phyloP scores from a whole-genome alignment of 1,140 invertebrate genomes.

The Lordiphosa stackelbergi region DNA sequence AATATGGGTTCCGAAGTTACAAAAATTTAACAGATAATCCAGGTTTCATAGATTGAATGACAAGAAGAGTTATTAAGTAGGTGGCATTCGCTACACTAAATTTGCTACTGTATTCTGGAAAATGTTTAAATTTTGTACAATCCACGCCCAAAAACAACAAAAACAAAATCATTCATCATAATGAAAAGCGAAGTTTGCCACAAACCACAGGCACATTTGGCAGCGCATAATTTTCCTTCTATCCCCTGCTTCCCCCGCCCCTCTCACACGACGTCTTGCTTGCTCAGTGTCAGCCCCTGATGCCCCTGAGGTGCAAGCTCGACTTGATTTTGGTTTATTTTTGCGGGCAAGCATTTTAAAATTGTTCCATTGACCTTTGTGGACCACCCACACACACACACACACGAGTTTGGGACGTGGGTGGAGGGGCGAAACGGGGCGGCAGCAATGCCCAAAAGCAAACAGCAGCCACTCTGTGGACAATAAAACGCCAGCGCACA shows the following conservation, averaged over 20 bases:
- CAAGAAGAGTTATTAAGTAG: too few relatives aligned
- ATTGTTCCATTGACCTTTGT: constrained; percentile 72
- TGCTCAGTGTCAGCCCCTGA: not conserved
- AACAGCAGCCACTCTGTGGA: constrained; percentile 63
- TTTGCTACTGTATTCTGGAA: not conserved
- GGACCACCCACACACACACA: constrained; percentile 20
- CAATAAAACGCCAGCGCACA: constrained; percentile 62
- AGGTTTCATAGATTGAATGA: too few relatives aligned
- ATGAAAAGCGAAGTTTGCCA: constrained; percentile 11
- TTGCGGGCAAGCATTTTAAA: constrained; percentile 48
- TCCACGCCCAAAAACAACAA: not conserved
- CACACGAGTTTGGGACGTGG: constrained; percentile 18
- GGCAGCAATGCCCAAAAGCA: constrained; percentile 57
- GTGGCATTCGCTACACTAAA: too few relatives aligned
- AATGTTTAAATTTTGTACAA: not conserved
- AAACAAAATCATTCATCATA: constrained; percentile 2
- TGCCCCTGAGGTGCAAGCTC: constrained; percentile 23
- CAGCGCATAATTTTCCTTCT: constrained; percentile 27
- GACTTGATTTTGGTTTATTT: constrained; percentile 33
- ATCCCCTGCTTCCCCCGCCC: not conserved
- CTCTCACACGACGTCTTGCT: not conserved
- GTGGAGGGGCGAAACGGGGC: constrained; percentile 1
- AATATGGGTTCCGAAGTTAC: too few relatives aligned
- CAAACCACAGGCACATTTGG: constrained; percentile 34
- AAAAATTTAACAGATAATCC: too few relatives aligned